Evolutionary conservation across 2,888 invertebrate species (phyloP).

Genomic region (Oscheius myriophilus): DNA sequence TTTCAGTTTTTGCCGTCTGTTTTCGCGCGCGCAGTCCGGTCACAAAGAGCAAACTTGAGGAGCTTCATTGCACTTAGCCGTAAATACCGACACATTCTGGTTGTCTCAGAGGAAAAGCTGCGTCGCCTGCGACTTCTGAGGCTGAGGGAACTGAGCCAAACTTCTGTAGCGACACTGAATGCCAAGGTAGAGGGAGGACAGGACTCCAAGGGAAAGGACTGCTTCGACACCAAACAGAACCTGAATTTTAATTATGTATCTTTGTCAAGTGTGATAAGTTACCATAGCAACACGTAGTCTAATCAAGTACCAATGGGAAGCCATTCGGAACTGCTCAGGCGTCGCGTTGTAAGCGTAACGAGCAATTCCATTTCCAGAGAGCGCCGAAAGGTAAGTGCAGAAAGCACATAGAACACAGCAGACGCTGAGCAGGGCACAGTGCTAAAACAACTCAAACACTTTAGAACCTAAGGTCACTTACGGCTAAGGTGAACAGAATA

Average conservation of each 20-base stretch:
- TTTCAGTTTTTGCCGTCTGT: background rate
- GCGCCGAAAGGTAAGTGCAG: conserved; percentile 39
- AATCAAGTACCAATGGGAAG: conserved; percentile 49
- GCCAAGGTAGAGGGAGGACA: conserved; percentile 43
- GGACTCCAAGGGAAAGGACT: conserved; percentile 38
- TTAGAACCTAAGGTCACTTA: background rate
- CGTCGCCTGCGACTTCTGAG: conserved; percentile 18
- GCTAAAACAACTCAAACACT: conserved; percentile 35
- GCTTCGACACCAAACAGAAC: conserved; percentile 37
- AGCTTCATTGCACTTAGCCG: conserved; percentile 9
- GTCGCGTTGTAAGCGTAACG: conserved; percentile 44
- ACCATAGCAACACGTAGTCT: conserved; percentile 37
- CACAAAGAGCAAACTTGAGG: conserved; percentile 16
- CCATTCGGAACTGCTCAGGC: conserved; percentile 45
- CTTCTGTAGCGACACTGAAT: conserved; percentile 50
- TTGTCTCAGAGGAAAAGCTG: conserved; percentile 20
- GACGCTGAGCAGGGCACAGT: conserved; percentile 36
- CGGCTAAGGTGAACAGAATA: conserved; percentile 30
- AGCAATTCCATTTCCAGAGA: conserved; percentile 40
- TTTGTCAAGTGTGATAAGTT: background rate
- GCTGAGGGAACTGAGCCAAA: conserved; percentile 40
- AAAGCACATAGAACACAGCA: conserved; percentile 35
- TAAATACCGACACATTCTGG: conserved; percentile 19
- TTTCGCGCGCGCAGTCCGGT: conserved; percentile 6
- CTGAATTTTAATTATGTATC: conserved; percentile 19